These are phyloP conservation scores for Macrostomum cliftonense DNA, from an alignment of 2,888 invertebrate species.

Conservation along the genomic window DNA sequence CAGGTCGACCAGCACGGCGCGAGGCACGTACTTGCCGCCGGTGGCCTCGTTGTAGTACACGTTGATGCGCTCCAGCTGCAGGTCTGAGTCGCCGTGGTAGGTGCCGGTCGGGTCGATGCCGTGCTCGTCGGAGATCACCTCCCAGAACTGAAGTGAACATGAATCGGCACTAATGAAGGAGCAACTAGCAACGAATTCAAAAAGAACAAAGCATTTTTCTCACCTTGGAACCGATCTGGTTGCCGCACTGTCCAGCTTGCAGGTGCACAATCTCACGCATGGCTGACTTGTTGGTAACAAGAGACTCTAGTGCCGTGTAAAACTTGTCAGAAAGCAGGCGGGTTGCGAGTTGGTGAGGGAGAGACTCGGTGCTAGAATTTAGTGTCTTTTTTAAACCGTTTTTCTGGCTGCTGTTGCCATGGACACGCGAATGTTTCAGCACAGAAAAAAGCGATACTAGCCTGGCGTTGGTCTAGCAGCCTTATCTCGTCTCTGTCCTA, in stretches of 20 bases:
- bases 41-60: conserved; percentile 77
- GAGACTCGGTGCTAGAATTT: no score
- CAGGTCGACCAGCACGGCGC: conserved; percentile 72
- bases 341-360: no score
- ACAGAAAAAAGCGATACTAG: no score
- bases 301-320: no score
- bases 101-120: conserved; percentile 69
- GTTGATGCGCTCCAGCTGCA: conserved; percentile 39
- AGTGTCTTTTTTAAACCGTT: no score
- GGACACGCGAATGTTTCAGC: no score
- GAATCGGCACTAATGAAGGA: neutral
- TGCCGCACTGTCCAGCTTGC: conserved; percentile 82
- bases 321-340: no score
- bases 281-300: no score
- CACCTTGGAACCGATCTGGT: conserved; percentile 76
- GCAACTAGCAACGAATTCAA: neutral
- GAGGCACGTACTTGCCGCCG: conserved; percentile 73
- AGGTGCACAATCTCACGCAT: conserved; percentile 93
- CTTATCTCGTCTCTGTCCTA: no score
- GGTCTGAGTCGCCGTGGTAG: conserved; percentile 40
- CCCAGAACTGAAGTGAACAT: neutral
- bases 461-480: no score
- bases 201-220: neutral
- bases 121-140: no score
- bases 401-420: no score